These are phyloP conservation scores for Micoletzkya japonica DNA, from an alignment of 2,888 invertebrate genomes.

Conservation along the genomic window DNA sequence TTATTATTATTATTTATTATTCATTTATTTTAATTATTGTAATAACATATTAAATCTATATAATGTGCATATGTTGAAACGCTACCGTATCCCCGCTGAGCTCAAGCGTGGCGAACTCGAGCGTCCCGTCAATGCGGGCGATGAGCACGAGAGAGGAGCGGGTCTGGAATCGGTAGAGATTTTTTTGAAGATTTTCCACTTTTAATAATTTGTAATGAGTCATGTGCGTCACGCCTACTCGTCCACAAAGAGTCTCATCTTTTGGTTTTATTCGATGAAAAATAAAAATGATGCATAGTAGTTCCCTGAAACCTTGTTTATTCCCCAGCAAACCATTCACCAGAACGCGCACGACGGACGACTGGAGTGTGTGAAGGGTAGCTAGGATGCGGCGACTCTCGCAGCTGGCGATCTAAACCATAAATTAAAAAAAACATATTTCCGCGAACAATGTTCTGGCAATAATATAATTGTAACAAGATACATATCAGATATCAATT, in stretches of 20 bases:
- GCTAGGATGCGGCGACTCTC: slow-evolving; percentile 10
- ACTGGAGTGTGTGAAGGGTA: not conserved
- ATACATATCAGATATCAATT: too few species aligned
- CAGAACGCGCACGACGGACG: slow-evolving; percentile 10
- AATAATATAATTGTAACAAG: too few species aligned
- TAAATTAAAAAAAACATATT: slow-evolving; percentile 10
- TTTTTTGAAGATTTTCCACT: too few species aligned
- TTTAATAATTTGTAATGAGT: too few species aligned
- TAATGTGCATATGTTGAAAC: not conserved
- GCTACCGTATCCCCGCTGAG: slow-evolving; percentile 25
- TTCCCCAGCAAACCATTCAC: not conserved
- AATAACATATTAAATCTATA: not conserved
- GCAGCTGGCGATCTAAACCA: slow-evolving; percentile 14
- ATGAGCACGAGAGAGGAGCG: slow-evolving; percentile 40
- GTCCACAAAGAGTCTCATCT: too few species aligned
- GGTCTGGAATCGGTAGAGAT: slow-evolving; percentile 28
- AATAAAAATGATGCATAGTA: too few species aligned
- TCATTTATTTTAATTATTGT: not conserved
- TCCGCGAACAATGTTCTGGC: too few species aligned
- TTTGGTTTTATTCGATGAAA: too few species aligned
- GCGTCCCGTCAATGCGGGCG: slow-evolving; percentile 48
- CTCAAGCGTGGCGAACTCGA: slow-evolving; percentile 46
- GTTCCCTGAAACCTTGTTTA: too few species aligned
- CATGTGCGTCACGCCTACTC: too few species aligned
- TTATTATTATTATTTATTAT: not conserved